Conservation (phyloP, 1,140 invertebrate species). For the Penaeus chinensis region DNA sequence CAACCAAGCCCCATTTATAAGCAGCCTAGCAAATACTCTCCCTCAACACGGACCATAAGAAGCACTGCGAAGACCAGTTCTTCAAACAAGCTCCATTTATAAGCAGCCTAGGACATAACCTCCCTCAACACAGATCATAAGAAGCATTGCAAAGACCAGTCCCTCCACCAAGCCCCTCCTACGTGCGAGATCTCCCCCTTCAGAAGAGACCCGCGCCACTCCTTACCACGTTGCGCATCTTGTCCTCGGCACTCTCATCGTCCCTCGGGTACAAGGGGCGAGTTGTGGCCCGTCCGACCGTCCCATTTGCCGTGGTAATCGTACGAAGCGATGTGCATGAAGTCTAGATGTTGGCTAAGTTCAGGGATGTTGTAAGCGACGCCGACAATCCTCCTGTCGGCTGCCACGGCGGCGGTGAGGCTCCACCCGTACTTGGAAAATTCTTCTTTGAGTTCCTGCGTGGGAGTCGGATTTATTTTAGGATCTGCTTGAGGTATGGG, state of each 20-base stretch:
- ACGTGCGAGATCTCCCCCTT: background rate
- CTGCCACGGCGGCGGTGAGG: constrained; percentile 72
- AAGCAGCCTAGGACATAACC: too few relatives aligned
- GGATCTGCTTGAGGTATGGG: too few relatives aligned
- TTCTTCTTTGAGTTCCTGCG: constrained; percentile 67
- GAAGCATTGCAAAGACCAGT: too few relatives aligned
- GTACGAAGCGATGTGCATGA: constrained; percentile 89
- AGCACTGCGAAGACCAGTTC: too few relatives aligned
- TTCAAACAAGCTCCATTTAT: too few relatives aligned
- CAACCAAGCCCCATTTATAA: too few relatives aligned
- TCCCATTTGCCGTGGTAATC: constrained; percentile 91
- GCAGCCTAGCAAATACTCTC: too few relatives aligned
- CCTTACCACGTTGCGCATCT: constrained; percentile 68
- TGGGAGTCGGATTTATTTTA: constrained; percentile 55
- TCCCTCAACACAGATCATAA: too few relatives aligned
- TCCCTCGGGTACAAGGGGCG: constrained; percentile 69
- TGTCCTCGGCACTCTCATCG: constrained; percentile 59
- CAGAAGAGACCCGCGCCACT: background rate
- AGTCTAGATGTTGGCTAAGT: constrained; percentile 73
- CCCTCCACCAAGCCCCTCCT: too few relatives aligned
- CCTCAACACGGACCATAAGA: too few relatives aligned
- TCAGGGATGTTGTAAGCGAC: constrained; percentile 68
- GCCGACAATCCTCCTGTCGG: constrained; percentile 67
- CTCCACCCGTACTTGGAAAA: constrained; percentile 70
- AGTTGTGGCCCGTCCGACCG: constrained; percentile 78